Base-by-base conservation (phyloP, 2,113 vertebrate species). In the Calyptommatus sinebrachiatus region DNA sequence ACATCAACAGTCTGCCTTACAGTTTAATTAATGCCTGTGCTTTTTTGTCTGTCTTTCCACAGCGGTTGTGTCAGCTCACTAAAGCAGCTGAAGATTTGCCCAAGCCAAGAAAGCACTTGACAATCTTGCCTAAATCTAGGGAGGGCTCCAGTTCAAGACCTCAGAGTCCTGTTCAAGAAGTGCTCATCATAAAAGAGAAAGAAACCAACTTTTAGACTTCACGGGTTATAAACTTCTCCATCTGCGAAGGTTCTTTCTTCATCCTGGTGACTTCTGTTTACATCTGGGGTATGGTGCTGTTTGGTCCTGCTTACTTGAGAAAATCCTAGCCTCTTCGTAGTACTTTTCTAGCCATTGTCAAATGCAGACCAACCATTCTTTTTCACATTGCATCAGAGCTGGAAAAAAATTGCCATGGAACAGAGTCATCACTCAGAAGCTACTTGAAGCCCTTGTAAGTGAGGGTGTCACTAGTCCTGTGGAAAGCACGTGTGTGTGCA, bases 61-160 rank as follows among this genome's bases (percentile, higher is more conserved):
- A 96, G 95, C 87, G 94, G 14, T 83, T 95, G 45, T 41, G 0
- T 2, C 92, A 90, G 85, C 94, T 96, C n/a, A 67, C 87, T 50
- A 81, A 92, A 11, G 92, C 94, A 0, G 92, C 93, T 0, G 83
- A 91, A 72, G 93, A 94, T 28, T 92, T 96, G 80, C 94, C 91
- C 0, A 94, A 93, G 87, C 94, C 92, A 0, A 90, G 61, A 87
- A 76, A 57, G 45, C 77, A 1, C 1, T 0, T 10, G 26, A 73
- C 0, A 0, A n/a, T 77, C 0, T 53, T 28, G 4, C 2, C 67
- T 0, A 0, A 14, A 3, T 62, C 8, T n/a, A 62, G 73, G 68
- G 41, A 70, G 1, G 7, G n/a, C 3, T 79, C 29, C 6, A 46
- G 60, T 10, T 60, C 48, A n/a, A 76, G 61, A 79, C 14, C 12